A percentile compares a stretch with the other conserved stretches of the same genome.
Evolutionary conservation across 1,140 invertebrate species (phyloP).

Genomic region (Mizuhopecten yessoensis): DNA sequence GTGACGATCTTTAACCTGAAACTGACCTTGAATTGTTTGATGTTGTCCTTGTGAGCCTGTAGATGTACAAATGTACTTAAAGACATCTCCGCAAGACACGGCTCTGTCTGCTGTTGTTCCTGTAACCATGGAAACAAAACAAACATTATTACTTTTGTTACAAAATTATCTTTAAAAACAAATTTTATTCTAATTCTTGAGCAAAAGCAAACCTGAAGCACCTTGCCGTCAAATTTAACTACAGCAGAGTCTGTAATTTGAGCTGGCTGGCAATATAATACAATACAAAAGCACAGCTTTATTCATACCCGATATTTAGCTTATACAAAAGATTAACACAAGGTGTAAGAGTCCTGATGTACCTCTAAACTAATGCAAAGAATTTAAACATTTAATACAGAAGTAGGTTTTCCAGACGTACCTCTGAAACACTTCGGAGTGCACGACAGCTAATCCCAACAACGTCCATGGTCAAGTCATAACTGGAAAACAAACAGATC

Average conservation of each 20-base stretch:
- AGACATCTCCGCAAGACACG: conserved; percentile 79
- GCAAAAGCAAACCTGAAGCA: too few species aligned
- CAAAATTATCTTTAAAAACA: neutral
- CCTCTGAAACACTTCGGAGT: conserved; percentile 66
- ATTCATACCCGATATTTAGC: too few species aligned
- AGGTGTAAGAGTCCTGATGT: too few species aligned
- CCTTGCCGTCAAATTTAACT: too few species aligned
- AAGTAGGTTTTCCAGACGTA: conserved; percentile 49
- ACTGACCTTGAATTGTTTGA: conserved; percentile 71
- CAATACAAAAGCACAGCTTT: too few species aligned
- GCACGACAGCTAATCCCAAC: conserved; percentile 72
- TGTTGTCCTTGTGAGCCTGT: conserved; percentile 69
- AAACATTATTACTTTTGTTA: neutral
- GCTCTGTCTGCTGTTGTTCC: conserved; percentile 61
- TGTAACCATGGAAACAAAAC: conserved; percentile 23
- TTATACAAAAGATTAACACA: too few species aligned
- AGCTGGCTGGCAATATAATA: too few species aligned
- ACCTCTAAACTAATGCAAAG: too few species aligned
- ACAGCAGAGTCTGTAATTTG: too few species aligned
- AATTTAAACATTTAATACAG: too few species aligned
- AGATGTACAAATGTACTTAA: conserved; percentile 74
- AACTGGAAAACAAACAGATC: conserved; percentile 67
- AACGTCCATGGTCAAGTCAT: conserved; percentile 67
- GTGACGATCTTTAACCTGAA: neutral
- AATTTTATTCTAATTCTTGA: too few species aligned